Conservation (phyloP, 2,797 vertebrate genomes). For the Distichodus sexfasciatus region DNA sequence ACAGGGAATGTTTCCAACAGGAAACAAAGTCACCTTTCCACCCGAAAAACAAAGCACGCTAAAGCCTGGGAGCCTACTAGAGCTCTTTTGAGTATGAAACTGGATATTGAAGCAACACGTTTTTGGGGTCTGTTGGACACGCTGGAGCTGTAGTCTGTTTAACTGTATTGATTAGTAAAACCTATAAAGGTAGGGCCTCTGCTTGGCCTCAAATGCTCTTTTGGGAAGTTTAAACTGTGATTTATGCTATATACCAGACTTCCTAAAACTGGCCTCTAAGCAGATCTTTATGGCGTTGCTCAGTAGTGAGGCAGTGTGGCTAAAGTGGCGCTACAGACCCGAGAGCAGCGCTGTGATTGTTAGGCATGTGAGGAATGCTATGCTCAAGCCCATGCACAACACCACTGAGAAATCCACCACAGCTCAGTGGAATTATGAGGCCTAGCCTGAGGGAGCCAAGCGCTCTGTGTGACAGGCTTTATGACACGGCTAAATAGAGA, state of each 20-base stretch:
- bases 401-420: slow-evolving; percentile 49
- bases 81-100: background rate
- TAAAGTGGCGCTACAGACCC: slow-evolving; percentile 31
- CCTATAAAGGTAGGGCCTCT: background rate
- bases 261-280: slow-evolving; percentile 21
- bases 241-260: slow-evolving; percentile 22
- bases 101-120: background rate
- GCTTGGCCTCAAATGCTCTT: background rate
- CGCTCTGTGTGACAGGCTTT: slow-evolving; percentile 41
- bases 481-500: slow-evolving; percentile 44
- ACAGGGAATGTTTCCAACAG: slow-evolving; percentile 14
- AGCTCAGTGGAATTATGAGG: slow-evolving; percentile 50
- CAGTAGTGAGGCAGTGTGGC: slow-evolving; percentile 12
- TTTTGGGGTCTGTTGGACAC: background rate
- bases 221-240: background rate
- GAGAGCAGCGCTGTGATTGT: slow-evolving; percentile 56
- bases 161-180: background rate
- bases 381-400: slow-evolving; percentile 63
- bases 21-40: slow-evolving; percentile 20
- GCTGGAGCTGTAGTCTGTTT: background rate
- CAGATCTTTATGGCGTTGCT: slow-evolving; percentile 13
- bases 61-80: background rate
- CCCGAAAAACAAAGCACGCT: slow-evolving; percentile 7
- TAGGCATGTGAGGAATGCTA: slow-evolving; percentile 68
- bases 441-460: slow-evolving; percentile 46